Evolutionary conservation across 2,113 vertebrate genomes (phyloP), one percentile per base, ranked within the genome.

Genomic region (Siniperca knerii): DNA sequence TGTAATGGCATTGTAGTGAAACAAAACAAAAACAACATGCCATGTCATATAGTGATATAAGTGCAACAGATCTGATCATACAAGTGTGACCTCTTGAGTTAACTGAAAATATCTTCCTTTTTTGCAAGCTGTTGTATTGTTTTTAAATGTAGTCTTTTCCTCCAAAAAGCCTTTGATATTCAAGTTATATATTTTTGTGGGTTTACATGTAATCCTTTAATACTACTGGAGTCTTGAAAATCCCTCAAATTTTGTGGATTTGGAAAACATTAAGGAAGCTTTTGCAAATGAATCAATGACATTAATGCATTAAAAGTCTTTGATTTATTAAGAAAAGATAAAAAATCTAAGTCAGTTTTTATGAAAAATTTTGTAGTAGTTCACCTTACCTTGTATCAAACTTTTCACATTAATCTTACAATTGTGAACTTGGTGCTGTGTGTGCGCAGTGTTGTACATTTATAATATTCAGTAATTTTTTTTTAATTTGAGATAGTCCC

Each of bases 1-100:
- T 96, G 95, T 96, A 96, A 96, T 96, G 95, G 95, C 46, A 4
- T 78, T 89, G 87, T 80, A 84, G 71, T 62, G 67, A 79, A 82
- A 88, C 70, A 79, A 74, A 89, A 81, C 70, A 79, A 74, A 89
- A 81, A 65, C 61, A 75, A 85, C 66, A 50, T 33, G 62, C 67
- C 77, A 23, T 55, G 62, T 75, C n/a, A 44, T 48, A 42, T 50
- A 25, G 12, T 40, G 20, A 20, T 23, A 23, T 1, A 2, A 9
- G 79, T n/a, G 42, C 25, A 35, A 21, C 52, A 35, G 11, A 60
- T 58, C n/a, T 16, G 1, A 18, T 7, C 46, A 54, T 2, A 50
- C 20, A 50, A 73, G 71, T n/a, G 37, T 25, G 64, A 67, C 4
- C 64, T 68, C 65, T 67, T n/a, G 21, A 44, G n/a, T 15, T 44